phyloP scores from a whole-genome alignment of 2,888 invertebrate species.

The Drosophila picticornis region DNA sequence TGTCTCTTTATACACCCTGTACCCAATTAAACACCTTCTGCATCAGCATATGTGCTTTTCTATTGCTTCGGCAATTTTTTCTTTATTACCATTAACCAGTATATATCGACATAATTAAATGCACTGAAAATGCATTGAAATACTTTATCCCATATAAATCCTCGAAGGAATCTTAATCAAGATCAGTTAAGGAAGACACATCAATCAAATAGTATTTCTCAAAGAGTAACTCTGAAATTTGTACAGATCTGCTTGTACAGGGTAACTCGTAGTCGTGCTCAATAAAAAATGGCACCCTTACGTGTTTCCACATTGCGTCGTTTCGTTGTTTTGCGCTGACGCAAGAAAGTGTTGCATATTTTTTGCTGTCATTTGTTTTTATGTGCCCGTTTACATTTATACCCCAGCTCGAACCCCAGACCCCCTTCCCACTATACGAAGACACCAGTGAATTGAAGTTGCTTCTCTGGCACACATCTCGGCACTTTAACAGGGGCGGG shows the following conservation, averaged over 20 bases:
- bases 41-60: neutral
- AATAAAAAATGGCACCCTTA: neutral
- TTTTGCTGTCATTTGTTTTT: constrained; percentile 67
- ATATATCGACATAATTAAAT: neutral
- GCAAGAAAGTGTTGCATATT: constrained; percentile 68
- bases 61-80: no score
- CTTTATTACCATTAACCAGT: neutral
- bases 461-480: constrained; percentile 7
- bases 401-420: neutral
- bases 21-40: neutral
- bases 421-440: neutral
- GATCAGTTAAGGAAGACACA: neutral
- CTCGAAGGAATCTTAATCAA: neutral
- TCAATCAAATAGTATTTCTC: neutral
- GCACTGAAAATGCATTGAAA: neutral
- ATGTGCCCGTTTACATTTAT: constrained; percentile 62
- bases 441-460: constrained; percentile 41
- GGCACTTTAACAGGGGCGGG: constrained; percentile 12
- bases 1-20: constrained; percentile 4
- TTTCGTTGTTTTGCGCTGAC: constrained; percentile 56
- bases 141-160: neutral
- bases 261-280: neutral
- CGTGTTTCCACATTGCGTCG: constrained; percentile 10
- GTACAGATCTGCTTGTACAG: neutral
- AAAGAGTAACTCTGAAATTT: neutral